Evolutionary conservation across 2,888 invertebrate species (phyloP).

Genomic region (Thymelicus lineola): DNA sequence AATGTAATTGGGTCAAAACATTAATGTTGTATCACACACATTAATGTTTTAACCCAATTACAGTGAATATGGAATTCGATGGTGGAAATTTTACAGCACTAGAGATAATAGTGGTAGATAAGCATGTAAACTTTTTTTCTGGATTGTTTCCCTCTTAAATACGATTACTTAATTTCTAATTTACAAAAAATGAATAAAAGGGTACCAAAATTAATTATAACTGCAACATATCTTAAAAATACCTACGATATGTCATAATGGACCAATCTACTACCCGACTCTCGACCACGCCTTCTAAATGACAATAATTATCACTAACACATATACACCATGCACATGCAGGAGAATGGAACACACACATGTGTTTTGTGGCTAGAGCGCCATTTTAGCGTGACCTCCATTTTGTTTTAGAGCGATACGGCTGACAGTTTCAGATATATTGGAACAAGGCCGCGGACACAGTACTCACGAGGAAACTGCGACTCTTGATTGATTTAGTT

Average conservation of each 20-base stretch:
- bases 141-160: too few relatives aligned
- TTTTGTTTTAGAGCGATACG: constrained; percentile 28
- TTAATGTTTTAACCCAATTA: too few relatives aligned
- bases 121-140: too few relatives aligned
- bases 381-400: constrained; percentile 36
- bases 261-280: constrained; percentile 56
- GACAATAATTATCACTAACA: constrained; percentile 56
- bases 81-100: too few relatives aligned
- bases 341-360: constrained; percentile 48
- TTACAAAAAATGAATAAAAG: background rate
- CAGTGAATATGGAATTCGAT: too few relatives aligned
- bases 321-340: constrained; percentile 38
- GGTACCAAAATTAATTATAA: constrained; percentile 9
- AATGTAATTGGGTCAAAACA: too few relatives aligned
- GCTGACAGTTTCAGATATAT: constrained; percentile 31
- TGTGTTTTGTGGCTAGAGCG: constrained; percentile 17
- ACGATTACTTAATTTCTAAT: too few relatives aligned
- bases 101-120: too few relatives aligned
- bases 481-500: too few relatives aligned
- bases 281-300: constrained; percentile 66
- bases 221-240: constrained; percentile 39
- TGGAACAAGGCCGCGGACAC: background rate
- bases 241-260: constrained; percentile 50
- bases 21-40: too few relatives aligned
- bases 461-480: background rate